phyloP scores from a whole-genome alignment of 2,888 invertebrate species.

The Megalurothrips usitatus region DNA sequence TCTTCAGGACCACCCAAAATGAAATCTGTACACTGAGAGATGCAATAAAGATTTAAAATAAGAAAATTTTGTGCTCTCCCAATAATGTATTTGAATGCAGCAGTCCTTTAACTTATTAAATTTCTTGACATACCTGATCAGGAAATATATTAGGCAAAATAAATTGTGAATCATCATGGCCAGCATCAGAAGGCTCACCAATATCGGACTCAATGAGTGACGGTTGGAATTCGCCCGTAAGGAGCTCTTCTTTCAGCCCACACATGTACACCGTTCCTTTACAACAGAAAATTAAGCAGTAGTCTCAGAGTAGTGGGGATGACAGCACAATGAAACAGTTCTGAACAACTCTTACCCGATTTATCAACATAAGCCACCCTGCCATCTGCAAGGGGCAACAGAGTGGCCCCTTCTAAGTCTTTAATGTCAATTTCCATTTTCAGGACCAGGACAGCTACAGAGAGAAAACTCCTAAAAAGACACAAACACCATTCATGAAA shows the following conservation, averaged over 20 bases:
- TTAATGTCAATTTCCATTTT: slow-evolving; percentile 18
- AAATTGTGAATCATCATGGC: not conserved
- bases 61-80: not conserved
- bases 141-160: not conserved
- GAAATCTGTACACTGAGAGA: not conserved
- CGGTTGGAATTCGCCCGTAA: not conserved
- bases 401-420: not conserved
- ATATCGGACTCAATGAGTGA: not conserved
- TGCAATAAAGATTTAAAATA: not conserved
- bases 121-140: not conserved
- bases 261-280: not conserved
- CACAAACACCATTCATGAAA: not conserved
- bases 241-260: not conserved
- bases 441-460: not conserved
- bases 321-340: not conserved
- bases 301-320: too few species aligned
- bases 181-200: not conserved
- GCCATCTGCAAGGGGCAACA: not conserved
- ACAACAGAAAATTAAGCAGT: too few species aligned
- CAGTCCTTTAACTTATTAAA: not conserved
- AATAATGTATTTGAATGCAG: too few species aligned
- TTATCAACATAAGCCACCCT: slow-evolving; percentile 10
- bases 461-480: not conserved
- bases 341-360: not conserved
- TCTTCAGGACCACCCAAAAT: not conserved